Base-by-base conservation (phyloP, 2,797 vertebrate genomes). In the Psittacula echo region DNA sequence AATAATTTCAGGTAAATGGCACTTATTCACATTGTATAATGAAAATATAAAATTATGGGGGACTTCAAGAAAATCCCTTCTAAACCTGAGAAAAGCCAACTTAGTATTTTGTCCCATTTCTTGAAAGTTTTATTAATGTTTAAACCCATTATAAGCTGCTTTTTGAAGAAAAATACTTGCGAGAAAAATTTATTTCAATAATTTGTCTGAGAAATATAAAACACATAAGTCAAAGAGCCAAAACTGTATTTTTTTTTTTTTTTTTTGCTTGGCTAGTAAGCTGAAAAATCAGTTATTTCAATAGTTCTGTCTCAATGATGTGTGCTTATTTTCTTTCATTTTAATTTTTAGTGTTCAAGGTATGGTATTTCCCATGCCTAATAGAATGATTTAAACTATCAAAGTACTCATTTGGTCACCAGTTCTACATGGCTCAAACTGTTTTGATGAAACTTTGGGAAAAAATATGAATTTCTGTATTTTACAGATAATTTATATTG, bases 211-310 rank as follows among this genome's bases (percentile, higher is more conserved):
- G 16, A n/a, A 89, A 72, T 51, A 1, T 9, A 42, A 47, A 58
- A 3, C 5, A 10, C 2, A 3, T 39, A 29, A 58, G 6, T 60
- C 4, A 0, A 34, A 37, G 67, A 3, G 9, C 51, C 9, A 56
- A 41, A 48, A 51, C 3, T 37, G 11, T 64, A 8, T 56, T 39
- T 39, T 39, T 80, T 1, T 56, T 83, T 1, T 56, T 83, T 1
- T 51, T 87, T 47, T 41, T 44, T 68, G 1, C 21, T 60, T 68
- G 7, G 3, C 4, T 41, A 56, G 7, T 29, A 85, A 85, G 13
- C 5, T 53, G 17, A 75, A 48, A 68, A 75, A 32, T 14, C 11
- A 41, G 20, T 45, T 0, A 44, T 81, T 84, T 78, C 37, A 29
- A 34, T 8, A 60, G 7, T 7, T 56, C 18, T 66, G 1, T 50